Base-by-base conservation (phyloP, 2,888 invertebrate genomes). In the Thymelicus lineola region DNA sequence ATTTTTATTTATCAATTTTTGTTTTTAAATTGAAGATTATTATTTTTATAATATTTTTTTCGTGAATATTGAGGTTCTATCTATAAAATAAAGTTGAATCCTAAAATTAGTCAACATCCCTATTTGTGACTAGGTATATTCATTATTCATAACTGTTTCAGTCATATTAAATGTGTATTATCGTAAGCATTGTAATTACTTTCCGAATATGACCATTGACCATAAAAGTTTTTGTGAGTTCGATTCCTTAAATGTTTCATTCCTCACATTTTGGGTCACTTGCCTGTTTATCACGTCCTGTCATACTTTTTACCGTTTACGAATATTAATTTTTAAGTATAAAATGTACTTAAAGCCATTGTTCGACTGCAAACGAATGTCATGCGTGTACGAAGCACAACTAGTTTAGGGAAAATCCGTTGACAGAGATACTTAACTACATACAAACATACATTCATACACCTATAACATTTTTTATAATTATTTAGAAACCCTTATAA, bases 241-340 rank as follows among this genome's bases (percentile, higher is more conserved):
- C 62, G 36, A 10, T 3, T 36, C 62, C 62, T 62, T 62, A 62
- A 48, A 28, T 50, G n/a, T 53, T 20, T 7, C 28, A 64, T 53
- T 53, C 20, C 35, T 6, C 20, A 64, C 20, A 64, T 17, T 64
- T 64, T 64, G 20, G 38, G 38, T 42, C 50, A 55, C 38, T 62
- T 62, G 62, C 10, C n/a, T 62, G 28, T 64, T 64, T 64, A 64
- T 64, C 63, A 64, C 53, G 20, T 64, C 53, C 17, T 64, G 63
- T 42, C 63, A 20, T 36, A 17, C 20, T 64, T 64, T 64, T 62
- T 62, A 15, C 35, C 15, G 38, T 64, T 42, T 20, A 42, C 50
- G 10, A 38, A 64, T 64, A 17, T 53, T 36, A 20, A 46, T 46
- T 46, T 45, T 42, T 28, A 35, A 3, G 28, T 48, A 4, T 35